Base-by-base conservation (phyloP, 2,797 vertebrate species). In the Syngnathus acus region DNA sequence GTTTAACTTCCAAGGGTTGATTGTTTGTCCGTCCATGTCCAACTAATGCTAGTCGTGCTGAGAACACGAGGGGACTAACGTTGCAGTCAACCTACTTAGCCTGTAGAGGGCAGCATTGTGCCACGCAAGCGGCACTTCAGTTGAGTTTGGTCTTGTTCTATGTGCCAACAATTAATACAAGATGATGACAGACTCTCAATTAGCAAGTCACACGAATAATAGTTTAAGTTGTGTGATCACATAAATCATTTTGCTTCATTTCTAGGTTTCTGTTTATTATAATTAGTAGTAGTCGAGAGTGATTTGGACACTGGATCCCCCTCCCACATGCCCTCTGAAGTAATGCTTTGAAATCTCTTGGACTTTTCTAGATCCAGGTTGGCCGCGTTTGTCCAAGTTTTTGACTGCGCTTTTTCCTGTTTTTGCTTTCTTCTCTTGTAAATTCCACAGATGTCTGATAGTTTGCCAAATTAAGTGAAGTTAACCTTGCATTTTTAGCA, bases 381-480 rank as follows among this genome's bases (percentile, higher is more conserved):
- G 48, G 8, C 1, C 26, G 48, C 48, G 16, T 21, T 51, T n/a
- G 17, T 19, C 50, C 55, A 0, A 69, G 11, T 70, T 45, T 21
- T 69, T 74, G 66, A 48, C 45, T 8, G 48, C 48, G 48, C 19
- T 21, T 51, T 51, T 50, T 51, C 13, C 42, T 43, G 59, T 62
- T 17, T 61, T 63, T 58, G 50, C 64, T 62, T 32, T 32, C 26
- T 32, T 32, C 26, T 32, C 26, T 50, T 81, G 75, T 82, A 74
- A 76, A 82, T 75, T 66, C 72, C 65, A 37, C 70, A 53, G 62
- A 68, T 71, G 73, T 77, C 73, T 77, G 43, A 73, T 77, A 79
- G 74, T 82, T 86, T 83, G 79, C 83, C 83, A 85, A 85, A 82
- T 63, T 11, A 80, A 51, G 63, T 78, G 66, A 82, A 42, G 62